Percentiles rank a stretch among this genome's conserved stretches.
Evolutionary conservation across 2,888 invertebrate genomes (phyloP).

Genomic region (Drosophila robusta): DNA sequence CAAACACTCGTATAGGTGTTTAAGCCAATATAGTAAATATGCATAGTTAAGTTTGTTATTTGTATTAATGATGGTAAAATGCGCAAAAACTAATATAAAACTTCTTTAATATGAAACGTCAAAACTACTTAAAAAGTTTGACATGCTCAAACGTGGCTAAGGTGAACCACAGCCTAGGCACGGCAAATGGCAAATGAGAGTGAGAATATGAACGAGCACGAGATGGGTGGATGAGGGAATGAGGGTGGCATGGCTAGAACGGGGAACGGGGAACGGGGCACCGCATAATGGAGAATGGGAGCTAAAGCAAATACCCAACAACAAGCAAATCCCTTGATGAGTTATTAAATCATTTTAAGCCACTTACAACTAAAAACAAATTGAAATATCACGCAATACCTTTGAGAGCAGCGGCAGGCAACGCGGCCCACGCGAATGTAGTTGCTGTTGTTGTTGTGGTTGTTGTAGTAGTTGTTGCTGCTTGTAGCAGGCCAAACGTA

Average conservation of each 20-base stretch:
- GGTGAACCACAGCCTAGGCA: slow-evolving; percentile 37
- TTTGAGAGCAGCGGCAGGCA: slow-evolving; percentile 59
- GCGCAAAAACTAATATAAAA: slow-evolving; percentile 78
- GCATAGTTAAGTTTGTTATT: slow-evolving; percentile 65
- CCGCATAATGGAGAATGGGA: slow-evolving; percentile 23
- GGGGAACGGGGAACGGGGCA: background rate
- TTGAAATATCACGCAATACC: slow-evolving; percentile 82
- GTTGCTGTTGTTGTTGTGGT: slow-evolving; percentile 24
- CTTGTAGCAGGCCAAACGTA: slow-evolving; percentile 79
- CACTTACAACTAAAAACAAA: slow-evolving; percentile 82
- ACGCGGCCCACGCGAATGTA: slow-evolving; percentile 60
- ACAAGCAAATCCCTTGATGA: slow-evolving; percentile 82
- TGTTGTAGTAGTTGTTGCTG: slow-evolving; percentile 39
- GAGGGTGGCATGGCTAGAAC: background rate
- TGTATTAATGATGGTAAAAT: slow-evolving; percentile 77
- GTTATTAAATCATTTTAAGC: slow-evolving; percentile 83
- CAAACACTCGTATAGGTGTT: slow-evolving; percentile 5
- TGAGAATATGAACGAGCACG: slow-evolving; percentile 6
- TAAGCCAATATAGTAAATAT: slow-evolving; percentile 56
- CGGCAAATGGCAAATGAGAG: slow-evolving; percentile 14
- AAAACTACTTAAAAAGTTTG: slow-evolving; percentile 78
- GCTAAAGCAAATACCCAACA: slow-evolving; percentile 78
- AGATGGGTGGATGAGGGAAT: background rate
- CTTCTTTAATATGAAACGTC: slow-evolving; percentile 77
- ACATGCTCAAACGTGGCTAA: slow-evolving; percentile 60